These are phyloP conservation scores for Melolontha melolontha DNA, from an alignment of 2,888 invertebrate genomes.

Conservation along the genomic window DNA sequence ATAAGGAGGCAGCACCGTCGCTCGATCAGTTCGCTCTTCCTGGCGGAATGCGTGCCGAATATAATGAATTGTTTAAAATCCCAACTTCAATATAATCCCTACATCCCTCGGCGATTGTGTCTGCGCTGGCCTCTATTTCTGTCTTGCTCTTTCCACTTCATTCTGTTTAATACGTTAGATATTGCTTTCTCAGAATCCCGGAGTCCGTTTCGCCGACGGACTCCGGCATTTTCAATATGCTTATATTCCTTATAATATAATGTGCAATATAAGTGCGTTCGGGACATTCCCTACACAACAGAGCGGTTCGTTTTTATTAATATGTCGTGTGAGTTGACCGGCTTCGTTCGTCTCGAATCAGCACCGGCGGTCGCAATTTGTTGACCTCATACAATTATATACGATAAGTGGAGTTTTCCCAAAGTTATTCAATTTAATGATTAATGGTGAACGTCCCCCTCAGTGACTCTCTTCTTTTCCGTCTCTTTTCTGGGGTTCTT, in stretches of 20 bases:
- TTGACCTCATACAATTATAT: constrained; percentile 14
- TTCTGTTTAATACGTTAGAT: constrained; percentile 9
- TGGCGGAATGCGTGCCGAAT: constrained; percentile 57
- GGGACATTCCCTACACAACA: constrained; percentile 48
- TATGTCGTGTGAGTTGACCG: constrained; percentile 29
- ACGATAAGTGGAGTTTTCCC: constrained; percentile 13
- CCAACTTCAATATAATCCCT: constrained; percentile 59
- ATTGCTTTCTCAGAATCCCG: constrained; percentile 26
- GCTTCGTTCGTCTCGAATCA: background rate
- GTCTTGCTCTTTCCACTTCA: constrained; percentile 20
- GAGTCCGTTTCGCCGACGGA: constrained; percentile 53
- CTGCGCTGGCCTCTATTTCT: constrained; percentile 25
- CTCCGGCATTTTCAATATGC: constrained; percentile 63
- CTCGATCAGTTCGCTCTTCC: background rate
- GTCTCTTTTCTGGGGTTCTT: background rate
- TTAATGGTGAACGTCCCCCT: constrained; percentile 4
- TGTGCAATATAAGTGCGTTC: constrained; percentile 56
- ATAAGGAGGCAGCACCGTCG: too few species aligned
- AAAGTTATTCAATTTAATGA: constrained; percentile 21
- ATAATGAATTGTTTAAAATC: constrained; percentile 63
- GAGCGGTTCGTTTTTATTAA: constrained; percentile 52
- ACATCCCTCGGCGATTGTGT: constrained; percentile 49
- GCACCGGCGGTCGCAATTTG: background rate
- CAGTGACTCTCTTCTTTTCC: background rate
- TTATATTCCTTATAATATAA: constrained; percentile 60